A percentile compares a stretch with the other conserved stretches of the same genome.
Evolutionary conservation across 2,113 vertebrate genomes (phyloP).

Genomic region (Brachirus orientalis): DNA sequence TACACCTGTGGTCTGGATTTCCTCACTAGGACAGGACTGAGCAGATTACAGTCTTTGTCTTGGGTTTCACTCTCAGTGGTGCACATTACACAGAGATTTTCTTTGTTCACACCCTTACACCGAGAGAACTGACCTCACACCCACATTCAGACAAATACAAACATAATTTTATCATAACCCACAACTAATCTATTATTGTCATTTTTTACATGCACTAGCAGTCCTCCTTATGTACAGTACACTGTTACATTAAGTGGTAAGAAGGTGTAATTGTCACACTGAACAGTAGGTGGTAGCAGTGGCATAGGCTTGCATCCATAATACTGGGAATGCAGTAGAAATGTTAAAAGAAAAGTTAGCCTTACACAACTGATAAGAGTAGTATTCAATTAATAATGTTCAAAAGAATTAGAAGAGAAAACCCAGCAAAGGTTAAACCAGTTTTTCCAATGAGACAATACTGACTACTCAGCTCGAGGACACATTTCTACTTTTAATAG

Average conservation of each 20-base stretch:
- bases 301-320: not conserved
- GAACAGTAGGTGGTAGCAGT: conserved; percentile 71
- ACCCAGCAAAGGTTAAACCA: too few species aligned
- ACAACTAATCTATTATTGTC: not conserved
- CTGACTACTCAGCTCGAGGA: too few species aligned
- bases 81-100: conserved; percentile 27
- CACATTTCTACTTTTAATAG: too few species aligned
- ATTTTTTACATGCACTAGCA: too few species aligned
- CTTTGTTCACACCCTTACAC: conserved; percentile 2
- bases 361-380: too few species aligned
- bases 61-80: conserved; percentile 33
- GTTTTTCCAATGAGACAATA: too few species aligned
- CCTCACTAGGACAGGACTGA: conserved; percentile 13
- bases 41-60: conserved; percentile 37
- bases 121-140: not conserved
- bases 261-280: conserved; percentile 37
- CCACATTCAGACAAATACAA: not conserved
- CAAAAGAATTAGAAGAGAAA: too few species aligned
- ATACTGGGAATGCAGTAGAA: too few species aligned
- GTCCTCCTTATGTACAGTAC: not conserved
- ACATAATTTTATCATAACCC: not conserved
- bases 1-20: conserved; percentile 53
- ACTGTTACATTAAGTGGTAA: not conserved
- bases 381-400: too few species aligned
- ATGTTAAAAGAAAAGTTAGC: too few species aligned